These are phyloP conservation scores for Sciaenops ocellatus DNA, from an alignment of 2,797 vertebrate genomes.

Conservation along the genomic window DNA sequence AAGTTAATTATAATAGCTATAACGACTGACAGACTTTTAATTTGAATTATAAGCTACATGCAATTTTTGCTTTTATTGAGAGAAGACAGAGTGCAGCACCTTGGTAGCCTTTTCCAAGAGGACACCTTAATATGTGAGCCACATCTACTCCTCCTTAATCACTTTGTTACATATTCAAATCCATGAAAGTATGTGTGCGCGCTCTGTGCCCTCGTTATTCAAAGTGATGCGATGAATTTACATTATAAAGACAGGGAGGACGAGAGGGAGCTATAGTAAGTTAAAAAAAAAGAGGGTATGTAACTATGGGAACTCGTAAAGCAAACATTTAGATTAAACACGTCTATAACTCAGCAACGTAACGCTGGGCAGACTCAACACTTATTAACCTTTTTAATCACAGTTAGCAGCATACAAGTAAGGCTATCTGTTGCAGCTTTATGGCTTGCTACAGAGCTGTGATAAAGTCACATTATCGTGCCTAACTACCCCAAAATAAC, in stretches of 20 bases:
- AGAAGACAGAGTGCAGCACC: background rate
- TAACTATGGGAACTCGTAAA: constrained; percentile 21
- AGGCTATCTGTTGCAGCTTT: constrained; percentile 24
- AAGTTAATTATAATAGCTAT: background rate
- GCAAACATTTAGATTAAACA: background rate
- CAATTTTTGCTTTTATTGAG: background rate
- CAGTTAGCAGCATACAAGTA: background rate
- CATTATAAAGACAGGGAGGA: background rate
- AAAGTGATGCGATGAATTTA: background rate
- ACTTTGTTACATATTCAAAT: background rate
- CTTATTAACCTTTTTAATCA: background rate
- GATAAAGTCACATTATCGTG: constrained; percentile 55
- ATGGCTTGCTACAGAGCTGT: constrained; percentile 32
- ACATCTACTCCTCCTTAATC: background rate
- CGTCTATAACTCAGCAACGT: background rate
- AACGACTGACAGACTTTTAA: too few relatives aligned
- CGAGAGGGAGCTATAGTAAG: too few relatives aligned
- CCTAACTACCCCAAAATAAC: constrained; percentile 23
- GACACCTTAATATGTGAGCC: background rate
- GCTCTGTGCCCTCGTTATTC: background rate
- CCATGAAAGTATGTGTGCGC: background rate
- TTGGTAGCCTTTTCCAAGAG: background rate
- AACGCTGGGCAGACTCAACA: background rate
- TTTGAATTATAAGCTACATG: too few relatives aligned
- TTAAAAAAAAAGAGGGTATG: background rate